Evolutionary conservation across 2,888 invertebrate genomes (phyloP).

Genomic region (Tipula helvola): DNA sequence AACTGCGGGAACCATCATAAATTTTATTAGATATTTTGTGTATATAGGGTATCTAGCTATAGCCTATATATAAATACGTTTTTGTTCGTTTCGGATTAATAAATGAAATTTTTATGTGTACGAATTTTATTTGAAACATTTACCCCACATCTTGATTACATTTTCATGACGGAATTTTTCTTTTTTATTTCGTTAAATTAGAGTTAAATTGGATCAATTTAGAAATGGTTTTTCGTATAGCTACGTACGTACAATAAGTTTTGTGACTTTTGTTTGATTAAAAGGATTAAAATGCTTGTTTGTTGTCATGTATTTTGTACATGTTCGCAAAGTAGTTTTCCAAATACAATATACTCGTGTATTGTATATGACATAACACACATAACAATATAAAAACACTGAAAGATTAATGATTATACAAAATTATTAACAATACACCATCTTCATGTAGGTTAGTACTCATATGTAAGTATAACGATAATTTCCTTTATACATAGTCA

Average conservation of each 20-base stretch:
- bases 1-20: not conserved
- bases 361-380: not conserved
- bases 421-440: not conserved
- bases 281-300: not conserved
- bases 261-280: not conserved
- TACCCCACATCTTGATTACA: not conserved
- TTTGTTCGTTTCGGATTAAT: not conserved
- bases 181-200: not conserved
- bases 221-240: not conserved
- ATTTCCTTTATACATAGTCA: not conserved
- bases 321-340: not conserved
- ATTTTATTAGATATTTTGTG: not conserved
- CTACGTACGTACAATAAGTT: not conserved
- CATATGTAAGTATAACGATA: not conserved
- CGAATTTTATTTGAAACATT: not conserved
- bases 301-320: not conserved
- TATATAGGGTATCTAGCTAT: not conserved
- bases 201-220: not conserved
- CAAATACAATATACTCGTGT: not conserved
- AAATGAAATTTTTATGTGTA: not conserved
- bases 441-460: not conserved
- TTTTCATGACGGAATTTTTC: not conserved
- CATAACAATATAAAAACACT: not conserved
- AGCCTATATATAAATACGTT: not conserved
- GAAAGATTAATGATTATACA: not conserved